Base-by-base conservation (phyloP, 2,113 vertebrate species). In the Trichechus manatus region DNA sequence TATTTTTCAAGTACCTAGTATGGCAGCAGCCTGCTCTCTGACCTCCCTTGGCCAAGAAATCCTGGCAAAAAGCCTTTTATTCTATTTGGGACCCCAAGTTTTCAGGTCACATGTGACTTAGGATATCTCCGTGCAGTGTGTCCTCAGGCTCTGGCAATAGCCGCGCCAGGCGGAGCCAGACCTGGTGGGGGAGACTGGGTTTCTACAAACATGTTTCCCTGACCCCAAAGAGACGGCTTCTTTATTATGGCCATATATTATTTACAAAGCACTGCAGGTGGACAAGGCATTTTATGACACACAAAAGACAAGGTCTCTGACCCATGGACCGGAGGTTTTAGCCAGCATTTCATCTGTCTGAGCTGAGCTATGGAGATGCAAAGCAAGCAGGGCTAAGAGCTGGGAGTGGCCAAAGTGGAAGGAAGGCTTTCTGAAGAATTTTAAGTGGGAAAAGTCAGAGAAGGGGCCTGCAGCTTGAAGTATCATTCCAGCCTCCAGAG, bases 181-280 rank as follows among this genome's bases (percentile, higher is more conserved):
- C 9, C 50, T 47, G 64, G 19, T 13, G 22, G 39, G 50, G 33
- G 59, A 61, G 47, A n/a, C 36, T 89, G 89, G 64, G 87, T 88
- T 87, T 91, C 81, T 75, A n/a, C 87, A 88, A 86, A 97, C 95
- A 93, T 59, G 56, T 33, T 50, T 63, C 94, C 87, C 88, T 97
- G 97, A 96, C 96, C 95, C 82, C 36, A 6, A 64, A 94, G 90
- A 86, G 68, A 79, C 92, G 89, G 87, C 36, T 66, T 83, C 95
- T 97, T 97, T 98, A 88, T 95, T 83, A 91, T 6, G 81, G 88
- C 56, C 96, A 95, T 97, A 97, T 94, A 97, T 98, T 97, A 97
- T 98, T 98, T 98, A 97, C 97, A 97, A 95, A 89, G 90, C 81
- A 56, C 97, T n/a, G 93, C 82, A 95, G 97, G 96, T 97, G 47